phyloP scores from a whole-genome alignment of 2,797 vertebrate genomes.

The Mus spretus region DNA sequence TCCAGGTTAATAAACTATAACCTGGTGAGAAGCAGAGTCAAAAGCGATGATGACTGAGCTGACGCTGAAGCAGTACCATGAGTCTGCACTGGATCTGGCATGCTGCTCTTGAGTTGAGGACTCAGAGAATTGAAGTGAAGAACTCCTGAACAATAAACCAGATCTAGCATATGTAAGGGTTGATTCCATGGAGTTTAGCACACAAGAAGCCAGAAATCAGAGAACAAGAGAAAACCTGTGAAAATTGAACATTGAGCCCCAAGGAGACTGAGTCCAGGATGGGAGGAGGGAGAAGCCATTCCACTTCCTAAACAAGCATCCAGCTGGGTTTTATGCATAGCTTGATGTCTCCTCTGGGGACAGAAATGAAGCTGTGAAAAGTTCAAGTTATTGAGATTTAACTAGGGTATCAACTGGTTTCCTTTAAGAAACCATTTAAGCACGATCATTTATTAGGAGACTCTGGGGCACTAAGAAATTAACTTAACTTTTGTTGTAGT shows the following conservation, averaged over 20 bases:
- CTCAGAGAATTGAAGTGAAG: neutral
- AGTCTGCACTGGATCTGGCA: neutral
- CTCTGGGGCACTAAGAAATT: neutral
- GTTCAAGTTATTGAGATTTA: neutral
- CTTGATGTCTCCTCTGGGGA: neutral
- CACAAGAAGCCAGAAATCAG: neutral
- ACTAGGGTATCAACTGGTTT: neutral
- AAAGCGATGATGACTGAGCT: conserved; percentile 5
- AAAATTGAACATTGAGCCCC: neutral
- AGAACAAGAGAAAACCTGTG: neutral
- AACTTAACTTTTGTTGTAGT: neutral
- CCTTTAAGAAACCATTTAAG: conserved; percentile 28
- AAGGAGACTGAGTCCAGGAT: neutral
- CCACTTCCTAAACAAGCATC: neutral
- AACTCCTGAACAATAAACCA: neutral
- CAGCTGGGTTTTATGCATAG: neutral
- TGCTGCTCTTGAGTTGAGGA: neutral
- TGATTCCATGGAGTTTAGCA: neutral
- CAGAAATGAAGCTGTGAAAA: neutral
- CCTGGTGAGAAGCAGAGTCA: conserved; percentile 10
- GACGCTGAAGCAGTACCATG: neutral
- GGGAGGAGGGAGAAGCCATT: neutral
- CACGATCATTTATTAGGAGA: conserved; percentile 32
- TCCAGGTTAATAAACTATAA: conserved; percentile 11
- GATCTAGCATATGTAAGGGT: neutral